Evolutionary conservation across 2,888 invertebrate genomes (phyloP), one percentile per base, ranked within the genome.

Genomic region (Lomographa bimaculata): DNA sequence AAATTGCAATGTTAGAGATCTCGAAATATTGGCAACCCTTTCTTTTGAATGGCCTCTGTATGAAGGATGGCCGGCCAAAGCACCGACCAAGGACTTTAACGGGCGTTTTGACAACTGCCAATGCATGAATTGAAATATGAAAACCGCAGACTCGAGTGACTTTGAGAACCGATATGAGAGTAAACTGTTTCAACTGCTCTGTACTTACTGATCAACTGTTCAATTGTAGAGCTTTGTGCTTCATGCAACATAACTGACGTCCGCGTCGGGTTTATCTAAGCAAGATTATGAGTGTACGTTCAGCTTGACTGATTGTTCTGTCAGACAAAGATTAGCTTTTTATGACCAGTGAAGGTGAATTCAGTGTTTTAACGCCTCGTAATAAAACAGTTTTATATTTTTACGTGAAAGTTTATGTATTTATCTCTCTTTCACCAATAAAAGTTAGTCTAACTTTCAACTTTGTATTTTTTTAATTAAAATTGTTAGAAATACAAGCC

Each of bases 101-200:
- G 63, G 62, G 69, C 76, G 67, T 79, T 79, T 82, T 84, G 86
- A 87, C 87, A 85, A 78, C 75, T 68, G 51, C 66, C 72, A 77
- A 81, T 84, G 79, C 72, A 60, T 67, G 72, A 78, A 80, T 80
- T 86, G 83, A 86, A 79, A 80, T 87, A 86, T 87, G 77, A 75
- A 73, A 71, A 63, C 65, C 59, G 50, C 61, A 64, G 69, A 67
- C 63, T 64, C 57, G 55, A 57, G 39, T 69, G 71, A 71, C 64
- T 62, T 42, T 50, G 45, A 21, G 53, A 58, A 66, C 64, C 57
- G 58, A 62, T 56, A 50, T 59, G 54, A 51, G 62, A 56, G 61
- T 57, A 60, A 64, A 58, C 59, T 50, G 54, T 39, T 39, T 50
- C 26, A 50, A 37, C 46, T 43, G 20, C 16, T n/a, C n/a, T n/a